Conservation (phyloP, 1,140 invertebrate species). For the Zaprionus gabonicus region DNA sequence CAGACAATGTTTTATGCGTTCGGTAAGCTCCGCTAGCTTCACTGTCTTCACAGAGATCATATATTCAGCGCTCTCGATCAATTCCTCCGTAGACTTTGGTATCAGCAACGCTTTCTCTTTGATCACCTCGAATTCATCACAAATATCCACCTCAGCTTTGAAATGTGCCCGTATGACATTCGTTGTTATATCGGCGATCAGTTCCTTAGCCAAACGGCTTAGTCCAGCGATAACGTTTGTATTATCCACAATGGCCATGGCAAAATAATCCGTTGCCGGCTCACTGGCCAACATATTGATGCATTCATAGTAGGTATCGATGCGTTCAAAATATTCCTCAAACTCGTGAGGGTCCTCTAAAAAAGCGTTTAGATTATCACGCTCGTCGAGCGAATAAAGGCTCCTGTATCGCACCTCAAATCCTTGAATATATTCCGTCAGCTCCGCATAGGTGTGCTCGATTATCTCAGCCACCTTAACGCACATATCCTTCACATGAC, state of each 20-base stretch:
- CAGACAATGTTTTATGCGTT: slow-evolving; percentile 87
- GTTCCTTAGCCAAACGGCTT: slow-evolving; percentile 81
- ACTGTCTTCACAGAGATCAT: slow-evolving; percentile 88
- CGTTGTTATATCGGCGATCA: slow-evolving; percentile 85
- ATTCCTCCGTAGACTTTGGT: slow-evolving; percentile 89
- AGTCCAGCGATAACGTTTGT: slow-evolving; percentile 84
- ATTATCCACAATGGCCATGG: slow-evolving; percentile 85
- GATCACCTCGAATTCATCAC: slow-evolving; percentile 87
- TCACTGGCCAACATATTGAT: slow-evolving; percentile 87
- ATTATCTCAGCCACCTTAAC: slow-evolving; percentile 76
- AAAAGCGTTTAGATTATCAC: slow-evolving; percentile 62
- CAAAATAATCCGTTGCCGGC: slow-evolving; percentile 88
- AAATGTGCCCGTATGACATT: slow-evolving; percentile 85
- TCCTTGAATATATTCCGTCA: slow-evolving; percentile 78
- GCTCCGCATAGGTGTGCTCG: slow-evolving; percentile 70
- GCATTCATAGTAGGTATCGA: slow-evolving; percentile 87
- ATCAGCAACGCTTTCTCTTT: slow-evolving; percentile 86
- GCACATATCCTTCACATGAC: slow-evolving; percentile 67
- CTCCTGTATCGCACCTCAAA: slow-evolving; percentile 79
- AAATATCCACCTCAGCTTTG: slow-evolving; percentile 87
- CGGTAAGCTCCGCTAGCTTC: slow-evolving; percentile 87
- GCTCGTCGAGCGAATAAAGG: slow-evolving; percentile 81
- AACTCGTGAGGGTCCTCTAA: slow-evolving; percentile 85
- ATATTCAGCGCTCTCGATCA: slow-evolving; percentile 89
- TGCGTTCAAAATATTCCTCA: slow-evolving; percentile 86